phyloP scores from a whole-genome alignment of 2,888 invertebrate species.

The Halictus quadricinctus region DNA sequence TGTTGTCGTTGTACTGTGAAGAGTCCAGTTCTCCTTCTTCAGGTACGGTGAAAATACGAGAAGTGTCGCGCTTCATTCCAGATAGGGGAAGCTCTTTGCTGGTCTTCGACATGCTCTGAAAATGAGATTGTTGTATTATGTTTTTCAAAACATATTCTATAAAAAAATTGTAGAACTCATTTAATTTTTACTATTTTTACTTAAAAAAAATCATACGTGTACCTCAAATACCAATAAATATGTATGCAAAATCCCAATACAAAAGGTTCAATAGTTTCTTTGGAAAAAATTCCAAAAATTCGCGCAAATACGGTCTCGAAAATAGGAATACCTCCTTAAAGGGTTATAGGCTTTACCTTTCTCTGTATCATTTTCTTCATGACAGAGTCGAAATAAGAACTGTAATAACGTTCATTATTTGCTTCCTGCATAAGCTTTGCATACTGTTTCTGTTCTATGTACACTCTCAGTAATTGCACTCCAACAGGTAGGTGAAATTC shows the following conservation, averaged over 20 bases:
- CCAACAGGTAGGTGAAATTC: constrained; percentile 91
- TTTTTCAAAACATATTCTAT: too few relatives aligned
- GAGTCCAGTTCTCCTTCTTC: constrained; percentile 86
- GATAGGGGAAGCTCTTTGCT: constrained; percentile 83
- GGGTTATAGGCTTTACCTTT: constrained; percentile 64
- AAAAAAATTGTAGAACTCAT: too few relatives aligned
- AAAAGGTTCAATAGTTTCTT: too few relatives aligned
- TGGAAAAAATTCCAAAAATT: too few relatives aligned
- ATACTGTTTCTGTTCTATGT: constrained; percentile 86
- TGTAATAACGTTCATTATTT: constrained; percentile 73
- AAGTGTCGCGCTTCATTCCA: constrained; percentile 90
- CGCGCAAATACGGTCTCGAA: too few relatives aligned
- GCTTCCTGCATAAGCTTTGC: constrained; percentile 72
- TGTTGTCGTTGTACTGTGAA: constrained; percentile 56
- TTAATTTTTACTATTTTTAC: too few relatives aligned
- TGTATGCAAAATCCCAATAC: too few relatives aligned
- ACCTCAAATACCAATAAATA: too few relatives aligned
- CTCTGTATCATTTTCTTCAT: constrained; percentile 68
- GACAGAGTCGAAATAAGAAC: constrained; percentile 67
- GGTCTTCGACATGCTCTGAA: constrained; percentile 83
- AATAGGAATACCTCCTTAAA: not conserved
- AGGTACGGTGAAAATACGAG: constrained; percentile 91
- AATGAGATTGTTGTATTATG: constrained; percentile 24
- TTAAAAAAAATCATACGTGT: too few relatives aligned
- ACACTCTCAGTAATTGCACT: constrained; percentile 91